Evolutionary conservation across 2,888 invertebrate species (phyloP), one percentile per base, ranked within the genome.

Genomic region (Oxycera nigricornis): DNA sequence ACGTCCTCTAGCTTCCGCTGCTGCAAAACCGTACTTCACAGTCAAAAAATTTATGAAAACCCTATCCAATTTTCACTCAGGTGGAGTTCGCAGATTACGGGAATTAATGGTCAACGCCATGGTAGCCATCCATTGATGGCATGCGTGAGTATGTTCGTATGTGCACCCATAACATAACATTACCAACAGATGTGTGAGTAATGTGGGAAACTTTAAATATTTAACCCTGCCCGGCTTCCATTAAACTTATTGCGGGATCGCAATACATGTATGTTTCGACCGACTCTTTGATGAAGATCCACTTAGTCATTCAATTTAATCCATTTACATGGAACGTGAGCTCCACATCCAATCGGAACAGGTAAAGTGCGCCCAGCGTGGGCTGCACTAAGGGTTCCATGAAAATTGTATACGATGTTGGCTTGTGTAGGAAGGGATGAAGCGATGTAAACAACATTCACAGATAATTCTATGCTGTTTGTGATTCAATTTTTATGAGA

Each of bases 1-100:
- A n/a, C n/a, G n/a, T n/a, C n/a, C n/a, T n/a, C n/a, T n/a, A n/a
- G n/a, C n/a, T n/a, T n/a, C n/a, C n/a, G n/a, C n/a, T n/a, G n/a
- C 46, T 17, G 46, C 14, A 14, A 46, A 46, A 46, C 2, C 17
- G 2, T n/a, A 61, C 7, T 30, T 20, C 61, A 1, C 17, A 14
- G 35, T n/a, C n/a, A 59, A 46, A 46, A 68, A 28, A 68, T 50
- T 68, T 68, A 68, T 68, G 67, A 68, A 68, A 68, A 28, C 28
- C 28, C 39, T 50, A 68, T 50, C 50, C 26, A 28, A 14, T n/a
- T 50, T 28, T n/a, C 22, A 65, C 24, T 22, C 41, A 41, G 26
- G 30, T 22, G 2, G 24, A 46, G 30, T 17, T 35, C 17, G 6
- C 52, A 61, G 61, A 24, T 61, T 31, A 61, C 28, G 31, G n/a